Conservation (phyloP, 1,140 invertebrate genomes). For the Drosophila guanche region DNA sequence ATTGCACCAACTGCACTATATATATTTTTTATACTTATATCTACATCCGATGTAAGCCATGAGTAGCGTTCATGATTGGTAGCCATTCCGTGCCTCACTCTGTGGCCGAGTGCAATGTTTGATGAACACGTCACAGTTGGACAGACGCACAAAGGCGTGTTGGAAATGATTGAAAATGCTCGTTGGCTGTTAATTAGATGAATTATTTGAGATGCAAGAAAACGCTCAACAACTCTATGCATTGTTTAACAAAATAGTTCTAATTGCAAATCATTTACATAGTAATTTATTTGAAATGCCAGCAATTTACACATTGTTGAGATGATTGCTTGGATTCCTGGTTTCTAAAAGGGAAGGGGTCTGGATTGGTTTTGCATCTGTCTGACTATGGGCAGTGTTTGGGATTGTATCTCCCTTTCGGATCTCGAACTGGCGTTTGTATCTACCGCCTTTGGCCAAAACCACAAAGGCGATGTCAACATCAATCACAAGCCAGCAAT, state of each 20-base stretch:
- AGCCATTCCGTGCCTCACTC: constrained; percentile 29
- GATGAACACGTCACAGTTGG: constrained; percentile 75
- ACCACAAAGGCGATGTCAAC: constrained; percentile 46
- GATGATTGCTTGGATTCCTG: constrained; percentile 25
- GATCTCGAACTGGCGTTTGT: background rate
- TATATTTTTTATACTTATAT: background rate
- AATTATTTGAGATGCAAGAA: constrained; percentile 38
- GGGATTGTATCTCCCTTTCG: too few species aligned
- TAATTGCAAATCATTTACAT: constrained; percentile 3
- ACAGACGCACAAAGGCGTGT: constrained; percentile 54
- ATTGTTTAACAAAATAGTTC: constrained; percentile 18
- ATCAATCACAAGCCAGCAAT: constrained; percentile 73
- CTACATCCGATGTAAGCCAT: constrained; percentile 20
- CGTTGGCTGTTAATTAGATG: constrained; percentile 48
- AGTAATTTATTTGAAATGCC: constrained; percentile 25
- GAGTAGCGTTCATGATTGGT: constrained; percentile 45
- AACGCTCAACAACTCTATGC: background rate
- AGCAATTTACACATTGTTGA: constrained; percentile 31
- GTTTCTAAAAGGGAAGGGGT: background rate
- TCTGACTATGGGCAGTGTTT: too few species aligned
- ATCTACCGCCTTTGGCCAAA: too few species aligned
- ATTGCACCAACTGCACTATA: constrained; percentile 22
- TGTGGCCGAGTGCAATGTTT: constrained; percentile 65
- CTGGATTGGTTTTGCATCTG: constrained; percentile 12
- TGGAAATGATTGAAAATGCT: constrained; percentile 50